phyloP scores from a whole-genome alignment of 1,140 invertebrate species.

The Rhagoletis pomonella region DNA sequence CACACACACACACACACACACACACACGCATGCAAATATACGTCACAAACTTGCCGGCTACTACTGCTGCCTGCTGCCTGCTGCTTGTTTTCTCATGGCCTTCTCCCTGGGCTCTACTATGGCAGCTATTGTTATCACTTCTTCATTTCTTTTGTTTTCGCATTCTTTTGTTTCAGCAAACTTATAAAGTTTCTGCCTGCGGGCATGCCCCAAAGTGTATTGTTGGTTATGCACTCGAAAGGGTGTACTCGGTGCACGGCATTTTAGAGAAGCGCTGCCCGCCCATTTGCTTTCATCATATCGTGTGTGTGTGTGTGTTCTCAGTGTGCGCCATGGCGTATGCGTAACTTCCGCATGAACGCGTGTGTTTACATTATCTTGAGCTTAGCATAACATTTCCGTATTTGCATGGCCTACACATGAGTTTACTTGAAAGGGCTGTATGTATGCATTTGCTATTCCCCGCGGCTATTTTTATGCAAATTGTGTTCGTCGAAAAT shows the following conservation, averaged over 20 bases:
- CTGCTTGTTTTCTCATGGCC: not conserved
- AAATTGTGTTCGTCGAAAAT: not conserved
- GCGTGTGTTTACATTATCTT: not conserved
- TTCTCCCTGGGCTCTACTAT: not conserved
- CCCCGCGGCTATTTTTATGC: not conserved
- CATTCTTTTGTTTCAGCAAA: constrained; percentile 33
- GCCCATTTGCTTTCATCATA: not conserved
- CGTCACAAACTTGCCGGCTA: too few relatives aligned
- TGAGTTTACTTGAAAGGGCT: not conserved
- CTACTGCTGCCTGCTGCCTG: not conserved
- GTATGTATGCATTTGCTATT: not conserved
- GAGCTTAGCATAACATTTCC: not conserved
- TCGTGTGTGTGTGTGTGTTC: not conserved
- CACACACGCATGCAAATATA: not conserved
- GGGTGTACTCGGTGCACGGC: not conserved
- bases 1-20: not conserved
- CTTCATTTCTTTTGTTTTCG: constrained; percentile 31
- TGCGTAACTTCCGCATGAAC: constrained; percentile 23
- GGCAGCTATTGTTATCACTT: constrained; percentile 27
- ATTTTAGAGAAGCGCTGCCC: not conserved
- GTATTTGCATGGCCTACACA: not conserved
- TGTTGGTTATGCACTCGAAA: not conserved
- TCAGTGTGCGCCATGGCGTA: not conserved
- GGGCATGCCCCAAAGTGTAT: not conserved
- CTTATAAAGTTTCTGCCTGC: not conserved